A percentile compares a stretch with the other conserved stretches of the same genome.
Evolutionary conservation across 2,113 vertebrate species (phyloP).

Genomic region (Labeo rohita): DNA sequence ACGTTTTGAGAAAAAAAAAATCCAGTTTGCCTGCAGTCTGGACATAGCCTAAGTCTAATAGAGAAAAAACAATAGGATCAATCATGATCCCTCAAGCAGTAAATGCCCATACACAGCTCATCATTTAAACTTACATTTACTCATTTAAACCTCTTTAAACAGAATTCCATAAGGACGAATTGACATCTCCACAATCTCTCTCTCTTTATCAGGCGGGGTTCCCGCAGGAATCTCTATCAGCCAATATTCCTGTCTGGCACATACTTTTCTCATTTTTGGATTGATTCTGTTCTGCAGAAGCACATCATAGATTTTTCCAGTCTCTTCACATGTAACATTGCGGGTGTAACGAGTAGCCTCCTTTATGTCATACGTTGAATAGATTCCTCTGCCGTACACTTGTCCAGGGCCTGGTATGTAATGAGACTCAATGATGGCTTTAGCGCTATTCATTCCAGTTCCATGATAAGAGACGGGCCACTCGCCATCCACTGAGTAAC

Average conservation of each 20-base stretch:
- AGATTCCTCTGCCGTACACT: conserved; percentile 64
- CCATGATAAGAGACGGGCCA: conserved; percentile 76
- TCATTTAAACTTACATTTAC: too few species aligned
- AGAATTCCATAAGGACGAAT: conserved; percentile 71
- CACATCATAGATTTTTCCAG: conserved; percentile 65
- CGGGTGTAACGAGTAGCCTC: conserved; percentile 58
- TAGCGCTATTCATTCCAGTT: conserved; percentile 62
- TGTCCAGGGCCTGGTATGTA: fast-evolving
- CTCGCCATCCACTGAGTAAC: conserved; percentile 36
- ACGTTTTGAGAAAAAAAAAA: too few species aligned
- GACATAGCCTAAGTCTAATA: too few species aligned
- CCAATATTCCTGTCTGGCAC: conserved; percentile 59
- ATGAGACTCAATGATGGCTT: conserved; percentile 58
- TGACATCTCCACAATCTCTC: conserved; percentile 61
- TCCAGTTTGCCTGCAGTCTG: too few species aligned
- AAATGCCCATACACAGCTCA: too few species aligned
- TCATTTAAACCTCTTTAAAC: conserved; percentile 54
- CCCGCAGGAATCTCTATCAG: conserved; percentile 57
- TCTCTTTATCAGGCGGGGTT: conserved; percentile 35
- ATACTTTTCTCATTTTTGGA: conserved; percentile 51
- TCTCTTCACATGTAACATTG: conserved; percentile 63
- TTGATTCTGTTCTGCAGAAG: conserved; percentile 75
- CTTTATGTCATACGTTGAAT: conserved; percentile 66
- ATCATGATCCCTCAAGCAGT: too few species aligned
- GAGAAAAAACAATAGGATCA: too few species aligned